Conservation (phyloP, 2,888 invertebrate species). For the Cecidostiba fungosa region DNA sequence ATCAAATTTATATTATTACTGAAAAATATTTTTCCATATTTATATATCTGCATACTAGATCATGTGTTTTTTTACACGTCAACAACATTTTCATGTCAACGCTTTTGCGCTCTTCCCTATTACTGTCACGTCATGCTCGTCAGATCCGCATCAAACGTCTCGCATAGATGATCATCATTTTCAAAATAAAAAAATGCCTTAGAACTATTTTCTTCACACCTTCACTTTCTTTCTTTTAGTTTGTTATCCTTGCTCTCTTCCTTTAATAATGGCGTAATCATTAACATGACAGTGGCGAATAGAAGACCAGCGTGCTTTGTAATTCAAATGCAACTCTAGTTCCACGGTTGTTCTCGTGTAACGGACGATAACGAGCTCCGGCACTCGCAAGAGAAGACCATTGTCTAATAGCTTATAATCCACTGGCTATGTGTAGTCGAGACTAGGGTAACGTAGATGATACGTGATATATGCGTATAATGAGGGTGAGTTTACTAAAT, state of each 20-base stretch:
- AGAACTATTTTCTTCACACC: neutral
- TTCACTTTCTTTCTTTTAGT: neutral
- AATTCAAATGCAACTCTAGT: conserved; percentile 58
- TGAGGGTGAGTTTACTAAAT: neutral
- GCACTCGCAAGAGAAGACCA: conserved; percentile 16
- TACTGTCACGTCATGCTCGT: neutral
- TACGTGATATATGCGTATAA: neutral
- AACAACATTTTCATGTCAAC: no score
- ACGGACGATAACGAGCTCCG: conserved; percentile 48
- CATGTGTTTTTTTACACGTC: no score
- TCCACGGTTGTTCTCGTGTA: conserved; percentile 35
- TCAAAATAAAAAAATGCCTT: neutral
- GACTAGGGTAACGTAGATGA: neutral
- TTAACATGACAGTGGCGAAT: conserved; percentile 46
- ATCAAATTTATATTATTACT: no score
- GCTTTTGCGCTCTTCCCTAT: neutral
- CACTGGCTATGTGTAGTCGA: neutral
- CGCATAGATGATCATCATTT: neutral
- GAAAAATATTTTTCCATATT: no score
- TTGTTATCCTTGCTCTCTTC: neutral
- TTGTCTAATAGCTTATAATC: conserved; percentile 38
- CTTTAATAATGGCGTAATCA: conserved; percentile 34
- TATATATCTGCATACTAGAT: neutral
- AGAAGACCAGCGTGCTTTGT: conserved; percentile 39
- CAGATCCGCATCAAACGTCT: conserved; percentile 5